Conservation (phyloP, 2,888 invertebrate species). For the Spatulosminthurus flaviceps region DNA sequence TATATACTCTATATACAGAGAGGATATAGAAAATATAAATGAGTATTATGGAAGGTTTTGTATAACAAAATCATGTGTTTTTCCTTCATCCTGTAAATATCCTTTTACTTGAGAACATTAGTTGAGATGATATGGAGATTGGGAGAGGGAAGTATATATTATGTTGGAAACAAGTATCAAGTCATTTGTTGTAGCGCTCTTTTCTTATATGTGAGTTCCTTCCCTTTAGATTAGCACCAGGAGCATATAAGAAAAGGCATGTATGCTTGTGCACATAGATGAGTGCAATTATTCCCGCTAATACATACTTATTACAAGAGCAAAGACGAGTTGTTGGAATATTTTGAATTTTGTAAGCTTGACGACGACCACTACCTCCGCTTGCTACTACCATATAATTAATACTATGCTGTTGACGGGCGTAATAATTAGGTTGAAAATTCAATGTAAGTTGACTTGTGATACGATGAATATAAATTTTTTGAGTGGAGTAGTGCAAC, state of each 20-base stretch:
- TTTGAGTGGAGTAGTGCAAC: background rate
- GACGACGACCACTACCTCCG: slow-evolving; percentile 3
- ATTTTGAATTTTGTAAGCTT: background rate
- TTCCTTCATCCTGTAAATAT: slow-evolving; percentile 18
- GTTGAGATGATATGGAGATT: slow-evolving; percentile 13
- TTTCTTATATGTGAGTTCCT: too few relatives aligned
- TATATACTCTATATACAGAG: too few relatives aligned
- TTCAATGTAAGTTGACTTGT: too few relatives aligned
- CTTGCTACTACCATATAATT: slow-evolving; percentile 39
- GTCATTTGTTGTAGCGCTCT: too few relatives aligned
- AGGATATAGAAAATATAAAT: too few relatives aligned
- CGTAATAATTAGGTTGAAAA: slow-evolving; percentile 48
- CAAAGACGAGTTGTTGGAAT: background rate
- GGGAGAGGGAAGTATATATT: too few relatives aligned
- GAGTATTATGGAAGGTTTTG: background rate
- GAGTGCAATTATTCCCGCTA: background rate
- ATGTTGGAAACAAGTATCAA: too few relatives aligned
- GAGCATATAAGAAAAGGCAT: too few relatives aligned
- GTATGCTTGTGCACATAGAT: too few relatives aligned
- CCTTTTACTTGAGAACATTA: slow-evolving; percentile 16
- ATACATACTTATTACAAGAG: background rate
- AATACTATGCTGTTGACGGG: slow-evolving; percentile 48
- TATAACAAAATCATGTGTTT: slow-evolving; percentile 15
- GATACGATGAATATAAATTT: too few relatives aligned
- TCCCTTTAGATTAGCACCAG: too few relatives aligned